Evolutionary conservation across 1,140 invertebrate species (phyloP).

Genomic region (Ctenoplectra terminalis): DNA sequence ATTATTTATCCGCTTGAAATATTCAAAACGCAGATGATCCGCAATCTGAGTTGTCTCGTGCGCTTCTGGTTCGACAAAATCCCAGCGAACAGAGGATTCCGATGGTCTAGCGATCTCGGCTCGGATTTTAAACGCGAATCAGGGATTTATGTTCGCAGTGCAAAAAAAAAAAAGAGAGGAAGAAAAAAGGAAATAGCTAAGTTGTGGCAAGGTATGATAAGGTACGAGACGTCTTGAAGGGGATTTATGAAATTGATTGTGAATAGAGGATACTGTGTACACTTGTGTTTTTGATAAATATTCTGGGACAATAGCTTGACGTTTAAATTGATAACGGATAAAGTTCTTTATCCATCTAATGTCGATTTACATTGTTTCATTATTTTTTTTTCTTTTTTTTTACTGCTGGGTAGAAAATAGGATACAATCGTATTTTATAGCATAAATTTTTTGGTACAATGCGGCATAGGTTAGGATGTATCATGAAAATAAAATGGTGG

Average conservation of each 20-base stretch:
- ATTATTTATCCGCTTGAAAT: slow-evolving; percentile 45
- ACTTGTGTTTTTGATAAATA: background rate
- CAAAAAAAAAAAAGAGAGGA: too few species aligned
- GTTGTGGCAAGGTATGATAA: background rate
- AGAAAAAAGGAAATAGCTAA: background rate
- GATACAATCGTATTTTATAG: too few species aligned
- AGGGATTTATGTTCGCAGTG: background rate
- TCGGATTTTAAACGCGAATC: background rate
- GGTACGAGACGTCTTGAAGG: too few species aligned
- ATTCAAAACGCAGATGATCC: slow-evolving; percentile 41
- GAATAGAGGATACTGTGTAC: background rate
- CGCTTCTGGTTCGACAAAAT: background rate
- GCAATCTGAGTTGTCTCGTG: background rate
- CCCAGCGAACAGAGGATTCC: background rate
- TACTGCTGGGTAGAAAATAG: too few species aligned
- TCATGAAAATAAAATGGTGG: too few species aligned
- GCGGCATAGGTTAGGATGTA: too few species aligned
- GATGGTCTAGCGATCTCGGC: background rate
- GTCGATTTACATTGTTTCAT: too few species aligned
- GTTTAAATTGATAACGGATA: background rate
- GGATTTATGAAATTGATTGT: background rate
- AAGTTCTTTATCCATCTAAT: too few species aligned
- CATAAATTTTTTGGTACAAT: too few species aligned
- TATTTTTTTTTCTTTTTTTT: too few species aligned
- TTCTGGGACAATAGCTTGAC: background rate